These are phyloP conservation scores for Plotosus lineatus DNA, from an alignment of 2,113 vertebrate species.

Conservation along the genomic window DNA sequence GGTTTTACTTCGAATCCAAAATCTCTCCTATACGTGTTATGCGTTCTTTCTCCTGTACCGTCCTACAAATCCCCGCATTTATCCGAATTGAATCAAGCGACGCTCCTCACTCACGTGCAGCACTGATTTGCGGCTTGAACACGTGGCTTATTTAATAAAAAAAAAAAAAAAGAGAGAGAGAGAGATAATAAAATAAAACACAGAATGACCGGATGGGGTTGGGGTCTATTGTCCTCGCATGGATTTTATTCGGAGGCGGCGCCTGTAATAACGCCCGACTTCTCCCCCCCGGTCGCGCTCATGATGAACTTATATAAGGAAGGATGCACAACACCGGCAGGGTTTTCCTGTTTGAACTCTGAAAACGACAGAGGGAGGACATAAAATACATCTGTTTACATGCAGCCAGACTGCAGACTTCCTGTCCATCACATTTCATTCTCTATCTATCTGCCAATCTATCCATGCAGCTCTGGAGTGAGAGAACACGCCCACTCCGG, in stretches of 20 bases:
- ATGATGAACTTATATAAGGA: not conserved
- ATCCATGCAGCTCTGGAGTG: constrained; percentile 68
- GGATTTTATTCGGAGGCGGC: constrained; percentile 81
- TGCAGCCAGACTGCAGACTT: constrained; percentile 68
- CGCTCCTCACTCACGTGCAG: constrained; percentile 98
- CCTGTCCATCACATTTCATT: constrained; percentile 66
- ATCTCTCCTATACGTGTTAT: too few species aligned
- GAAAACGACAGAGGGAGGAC: constrained; percentile 70
- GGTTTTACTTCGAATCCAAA: constrained; percentile 65
- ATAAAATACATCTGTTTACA: constrained; percentile 71
- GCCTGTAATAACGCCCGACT: constrained; percentile 85
- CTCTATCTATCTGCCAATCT: constrained; percentile 56
- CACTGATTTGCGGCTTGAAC: constrained; percentile 98
- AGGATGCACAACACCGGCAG: constrained; percentile 79
- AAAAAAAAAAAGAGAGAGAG: too few species aligned
- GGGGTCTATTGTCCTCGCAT: constrained; percentile 61
- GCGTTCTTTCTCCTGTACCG: constrained; percentile 68
- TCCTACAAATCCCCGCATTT: constrained; percentile 77
- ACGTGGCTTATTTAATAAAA: constrained; percentile 93
- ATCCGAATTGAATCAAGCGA: constrained; percentile 86
- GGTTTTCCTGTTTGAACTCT: constrained; percentile 70
- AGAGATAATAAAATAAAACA: too few species aligned
- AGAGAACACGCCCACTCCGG: constrained; percentile 72
- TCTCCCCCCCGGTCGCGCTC: constrained; percentile 61
- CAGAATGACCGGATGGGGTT: constrained; percentile 85